phyloP scores from a whole-genome alignment of 2,113 vertebrate genomes.

The Leiothrix lutea region DNA sequence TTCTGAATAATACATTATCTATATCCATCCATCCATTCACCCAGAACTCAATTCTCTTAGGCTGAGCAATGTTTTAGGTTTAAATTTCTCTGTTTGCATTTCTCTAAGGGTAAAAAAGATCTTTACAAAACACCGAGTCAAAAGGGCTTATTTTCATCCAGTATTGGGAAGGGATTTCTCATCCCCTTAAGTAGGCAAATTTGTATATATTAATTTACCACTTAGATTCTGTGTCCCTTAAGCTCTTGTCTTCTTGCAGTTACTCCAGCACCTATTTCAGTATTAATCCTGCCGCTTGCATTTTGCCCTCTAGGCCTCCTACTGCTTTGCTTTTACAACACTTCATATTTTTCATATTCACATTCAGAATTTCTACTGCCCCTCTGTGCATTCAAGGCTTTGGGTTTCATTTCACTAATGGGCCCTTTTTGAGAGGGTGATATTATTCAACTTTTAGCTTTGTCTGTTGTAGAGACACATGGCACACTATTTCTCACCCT shows the following conservation, averaged over 20 bases:
- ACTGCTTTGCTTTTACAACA: neutral
- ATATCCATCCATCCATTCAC: conserved; percentile 12
- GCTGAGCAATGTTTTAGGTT: neutral
- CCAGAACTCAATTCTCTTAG: conserved; percentile 11
- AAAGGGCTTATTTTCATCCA: neutral
- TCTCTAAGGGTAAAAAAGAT: neutral
- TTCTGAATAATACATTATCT: conserved; percentile 38
- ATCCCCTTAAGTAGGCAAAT: neutral
- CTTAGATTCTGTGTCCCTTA: neutral
- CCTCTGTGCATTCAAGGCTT: neutral
- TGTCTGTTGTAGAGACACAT: neutral
- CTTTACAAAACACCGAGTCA: neutral
- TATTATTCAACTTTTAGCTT: neutral
- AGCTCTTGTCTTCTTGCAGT: neutral
- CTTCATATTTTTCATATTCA: neutral
- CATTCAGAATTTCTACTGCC: neutral
- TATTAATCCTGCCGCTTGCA: neutral
- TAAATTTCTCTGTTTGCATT: neutral
- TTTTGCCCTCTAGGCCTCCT: neutral
- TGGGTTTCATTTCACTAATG: neutral
- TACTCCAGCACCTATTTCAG: neutral
- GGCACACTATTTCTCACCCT: neutral
- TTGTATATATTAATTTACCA: conserved; percentile 15
- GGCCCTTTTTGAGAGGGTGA: neutral
- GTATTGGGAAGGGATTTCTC: neutral